phyloP scores from a whole-genome alignment of 2,797 vertebrate genomes.

The Nyctibius grandis region DNA sequence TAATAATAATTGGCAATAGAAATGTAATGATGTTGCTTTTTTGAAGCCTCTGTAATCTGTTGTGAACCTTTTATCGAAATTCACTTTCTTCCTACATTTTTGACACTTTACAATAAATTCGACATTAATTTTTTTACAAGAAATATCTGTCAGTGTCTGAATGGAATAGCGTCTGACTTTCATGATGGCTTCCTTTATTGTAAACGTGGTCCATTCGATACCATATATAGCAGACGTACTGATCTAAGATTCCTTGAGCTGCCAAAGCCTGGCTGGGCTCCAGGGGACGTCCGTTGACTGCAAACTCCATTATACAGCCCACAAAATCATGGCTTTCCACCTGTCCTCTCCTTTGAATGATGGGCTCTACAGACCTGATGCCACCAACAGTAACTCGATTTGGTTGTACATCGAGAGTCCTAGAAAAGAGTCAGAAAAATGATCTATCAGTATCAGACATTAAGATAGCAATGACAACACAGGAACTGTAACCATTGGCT shows the following conservation, averaged over 20 bases:
- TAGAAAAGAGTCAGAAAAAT: constrained; percentile 52
- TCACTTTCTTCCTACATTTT: not conserved
- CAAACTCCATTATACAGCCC: constrained; percentile 98
- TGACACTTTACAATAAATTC: not conserved
- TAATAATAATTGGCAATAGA: not conserved
- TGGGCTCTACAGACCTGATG: constrained; percentile 86
- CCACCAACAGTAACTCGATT: constrained; percentile 94
- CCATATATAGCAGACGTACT: constrained; percentile 74
- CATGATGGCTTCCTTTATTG: not conserved
- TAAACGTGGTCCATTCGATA: not conserved
- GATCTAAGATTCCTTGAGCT: constrained; percentile 91
- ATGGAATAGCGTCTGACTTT: not conserved
- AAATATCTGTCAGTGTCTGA: not conserved
- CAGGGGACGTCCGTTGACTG: constrained; percentile 95
- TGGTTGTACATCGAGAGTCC: constrained; percentile 95
- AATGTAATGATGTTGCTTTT: not conserved
- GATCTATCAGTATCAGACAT: not conserved
- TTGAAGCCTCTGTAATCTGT: not conserved
- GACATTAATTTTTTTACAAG: not conserved
- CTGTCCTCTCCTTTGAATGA: constrained; percentile 90
- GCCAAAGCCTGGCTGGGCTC: constrained; percentile 94
- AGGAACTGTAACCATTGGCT: not conserved
- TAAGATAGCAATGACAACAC: not conserved
- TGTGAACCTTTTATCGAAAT: not conserved
- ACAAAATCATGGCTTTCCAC: constrained; percentile 95